phyloP scores from a whole-genome alignment of 2,888 invertebrate species.

The Agonopterix arenella region DNA sequence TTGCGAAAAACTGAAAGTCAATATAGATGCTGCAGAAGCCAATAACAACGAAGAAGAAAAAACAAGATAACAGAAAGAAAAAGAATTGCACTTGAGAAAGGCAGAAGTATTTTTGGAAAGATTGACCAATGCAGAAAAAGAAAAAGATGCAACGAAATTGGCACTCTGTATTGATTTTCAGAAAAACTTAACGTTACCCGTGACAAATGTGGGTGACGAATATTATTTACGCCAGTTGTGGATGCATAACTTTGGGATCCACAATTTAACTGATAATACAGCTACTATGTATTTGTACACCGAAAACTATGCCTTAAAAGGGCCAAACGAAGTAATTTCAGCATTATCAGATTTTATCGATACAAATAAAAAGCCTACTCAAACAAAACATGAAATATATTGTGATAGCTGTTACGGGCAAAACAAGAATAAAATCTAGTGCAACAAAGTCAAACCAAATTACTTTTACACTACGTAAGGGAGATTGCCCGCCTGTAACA shows the following conservation, averaged over 20 bases:
- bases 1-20: slow-evolving; percentile 1
- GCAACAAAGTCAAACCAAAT: no score
- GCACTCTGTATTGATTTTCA: slow-evolving; percentile 5
- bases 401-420: no score
- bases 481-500: no score
- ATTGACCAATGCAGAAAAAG: not conserved
- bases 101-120: not conserved
- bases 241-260: slow-evolving; percentile 12
- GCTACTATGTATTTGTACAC: slow-evolving; percentile 11
- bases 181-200: slow-evolving; percentile 11
- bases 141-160: not conserved
- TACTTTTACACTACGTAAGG: no score
- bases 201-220: slow-evolving; percentile 11
- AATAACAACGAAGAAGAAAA: not conserved
- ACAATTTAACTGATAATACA: slow-evolving; percentile 7
- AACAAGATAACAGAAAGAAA: not conserved
- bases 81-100: not conserved
- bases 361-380: no score
- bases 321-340: slow-evolving; percentile 8
- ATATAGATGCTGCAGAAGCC: not conserved
- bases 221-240: slow-evolving; percentile 11
- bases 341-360: no score
- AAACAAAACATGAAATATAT: no score
- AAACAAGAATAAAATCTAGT: no score
- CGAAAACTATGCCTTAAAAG: slow-evolving; percentile 8